phyloP scores from a whole-genome alignment of 2,888 invertebrate genomes.

The Synergus japonicus region DNA sequence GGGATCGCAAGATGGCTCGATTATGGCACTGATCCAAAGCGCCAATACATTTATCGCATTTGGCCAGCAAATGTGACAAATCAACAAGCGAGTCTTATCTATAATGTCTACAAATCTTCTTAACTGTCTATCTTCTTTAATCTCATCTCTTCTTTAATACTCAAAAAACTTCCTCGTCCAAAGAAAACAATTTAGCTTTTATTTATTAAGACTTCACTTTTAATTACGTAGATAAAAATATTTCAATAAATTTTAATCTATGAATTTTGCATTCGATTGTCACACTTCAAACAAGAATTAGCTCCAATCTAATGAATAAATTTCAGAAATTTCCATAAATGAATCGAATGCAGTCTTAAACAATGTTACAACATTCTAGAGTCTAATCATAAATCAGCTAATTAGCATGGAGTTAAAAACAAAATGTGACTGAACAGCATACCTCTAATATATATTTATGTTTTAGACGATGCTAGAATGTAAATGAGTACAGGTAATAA shows the following conservation, averaged over 20 bases:
- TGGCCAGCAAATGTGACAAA: not conserved
- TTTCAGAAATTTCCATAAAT: slow-evolving; percentile 18
- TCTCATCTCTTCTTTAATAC: no score
- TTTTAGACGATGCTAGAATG: slow-evolving; percentile 7
- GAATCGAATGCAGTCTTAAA: not conserved
- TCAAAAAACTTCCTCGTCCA: no score
- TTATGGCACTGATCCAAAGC: not conserved
- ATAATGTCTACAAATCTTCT: not conserved
- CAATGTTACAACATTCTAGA: not conserved
- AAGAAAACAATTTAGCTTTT: no score
- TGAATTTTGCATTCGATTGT: not conserved
- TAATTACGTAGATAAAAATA: no score
- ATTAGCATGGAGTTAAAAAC: not conserved
- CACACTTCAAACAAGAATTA: not conserved
- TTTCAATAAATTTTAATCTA: not conserved
- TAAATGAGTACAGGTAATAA: not conserved
- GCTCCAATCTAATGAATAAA: slow-evolving; percentile 11
- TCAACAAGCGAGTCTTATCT: not conserved
- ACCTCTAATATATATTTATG: not conserved
- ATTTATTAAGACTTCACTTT: no score
- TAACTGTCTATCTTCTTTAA: not conserved
- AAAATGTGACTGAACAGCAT: not conserved
- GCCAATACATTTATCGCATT: not conserved
- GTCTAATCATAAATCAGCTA: not conserved
- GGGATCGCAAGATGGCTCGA: not conserved